Evolutionary conservation across 1,140 invertebrate species (phyloP), one percentile per base, ranked within the genome.

Genomic region (Caenorhabditis briggsae): DNA sequence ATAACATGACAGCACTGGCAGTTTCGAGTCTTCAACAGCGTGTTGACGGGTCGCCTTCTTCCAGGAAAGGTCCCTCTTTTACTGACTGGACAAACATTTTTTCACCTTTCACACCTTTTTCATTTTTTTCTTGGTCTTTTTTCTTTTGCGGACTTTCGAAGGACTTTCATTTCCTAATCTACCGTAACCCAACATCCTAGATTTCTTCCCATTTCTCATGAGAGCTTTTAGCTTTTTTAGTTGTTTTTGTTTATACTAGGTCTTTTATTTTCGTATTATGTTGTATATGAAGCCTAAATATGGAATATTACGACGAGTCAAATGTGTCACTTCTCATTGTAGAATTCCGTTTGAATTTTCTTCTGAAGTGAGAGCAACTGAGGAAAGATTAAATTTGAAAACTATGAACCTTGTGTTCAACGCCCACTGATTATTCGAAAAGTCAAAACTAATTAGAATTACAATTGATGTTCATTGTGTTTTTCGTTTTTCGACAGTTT

Each of bases 1-100:
- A 78, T 78, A 78, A 78, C 70, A 78, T 78, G 70, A 78, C 70
- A 78, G 43, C 70, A 50, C 70, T 78, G 70, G 70, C 70, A 78
- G 70, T 78, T 78, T 78, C 70, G 70, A 78, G 70, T 78, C 70
- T 23, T 50, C 70, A 78, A 78, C 70, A 50, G n/a, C 70, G 70
- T 78, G 70, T 78, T 78, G 70, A 78, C 70, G 70, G 46, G 70
- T 78, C 70, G 70, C 70, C 70, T 50, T 46, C 50, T 78, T 46
- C 41, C 33, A 33, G 23, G 70, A 46, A 78, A 78, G 46, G 70
- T 46, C 46, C 46, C 56, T n/a, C 64, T 46, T n/a, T 12, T 14
- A 43, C 8, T n/a, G 16, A 33, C 70, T 50, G 70, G 70, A 78
- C 70, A 78, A 46, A 78, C 70, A 50, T 46, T 33, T 78, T 78